Base-by-base conservation (phyloP, 64 coral and sea anemone species). In the Montipora sp. region DNA sequence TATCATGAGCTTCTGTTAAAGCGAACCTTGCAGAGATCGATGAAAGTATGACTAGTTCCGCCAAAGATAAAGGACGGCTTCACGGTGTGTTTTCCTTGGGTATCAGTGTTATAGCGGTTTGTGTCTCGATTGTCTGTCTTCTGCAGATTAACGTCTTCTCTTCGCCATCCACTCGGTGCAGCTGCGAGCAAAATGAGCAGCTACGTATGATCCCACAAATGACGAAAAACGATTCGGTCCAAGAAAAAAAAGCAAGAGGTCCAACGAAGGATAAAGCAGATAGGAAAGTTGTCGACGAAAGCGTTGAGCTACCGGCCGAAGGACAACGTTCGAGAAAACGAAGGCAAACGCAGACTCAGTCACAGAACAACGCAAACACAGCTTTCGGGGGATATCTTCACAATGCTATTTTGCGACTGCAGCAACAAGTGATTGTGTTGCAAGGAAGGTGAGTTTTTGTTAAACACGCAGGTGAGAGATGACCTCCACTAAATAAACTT, bases 311-410 rank as follows among this genome's bases (percentile, higher is more conserved):
- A 72, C 16, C 43, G 10, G 19, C 60, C 4, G 65, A 85, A 45
- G 82, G 49, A 85, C 18, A 8, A 3, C 66, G 12, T 49, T 45
- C 66, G 61, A 72, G 82, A 48, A 50, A 48, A 50, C 82, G 82
- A 18, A 48, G 82, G 36, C 60, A 68, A 8, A 71, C 61, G 47
- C 82, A 48, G 47, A 71, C 7, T 21, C 7, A 72, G 9, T 8
- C 4, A 22, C 82, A 71, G 19, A 50, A 19, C 18, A 85, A 21
- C 18, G 47, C 14, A 9, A 72, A 85, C 65, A 85, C 82, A 3
- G 82, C 82, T 85, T 85, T 68, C 18, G 82, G 82, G 18, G 82
- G 82, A 50, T 85, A 85, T 71, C 65, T 85, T 15, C 82, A 85
- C 46, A 85, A 85, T 7, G 82, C 82, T 46, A 85, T 85, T 85